A percentile compares a stretch with the other conserved stretches of the same genome.
Evolutionary conservation across 2,888 invertebrate species (phyloP).

Genomic region (Scaptodrosophila latifasciaeformis): DNA sequence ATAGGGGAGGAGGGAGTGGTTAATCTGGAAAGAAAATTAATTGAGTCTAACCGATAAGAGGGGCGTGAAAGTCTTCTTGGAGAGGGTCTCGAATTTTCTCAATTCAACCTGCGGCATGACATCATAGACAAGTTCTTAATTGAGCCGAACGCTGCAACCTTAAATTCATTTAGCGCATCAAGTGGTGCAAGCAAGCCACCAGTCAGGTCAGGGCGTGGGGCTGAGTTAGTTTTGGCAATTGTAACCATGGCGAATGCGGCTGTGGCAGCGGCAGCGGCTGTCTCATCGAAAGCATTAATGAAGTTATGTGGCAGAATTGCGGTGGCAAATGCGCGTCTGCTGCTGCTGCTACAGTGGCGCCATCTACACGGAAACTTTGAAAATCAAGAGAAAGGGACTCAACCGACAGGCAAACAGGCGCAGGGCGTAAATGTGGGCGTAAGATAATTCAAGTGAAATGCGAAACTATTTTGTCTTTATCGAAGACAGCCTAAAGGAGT

Average conservation of each 20-base stretch:
- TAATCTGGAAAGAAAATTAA: slow-evolving; percentile 35
- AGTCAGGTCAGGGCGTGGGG: not conserved
- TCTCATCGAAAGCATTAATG: slow-evolving; percentile 27
- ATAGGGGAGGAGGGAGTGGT: slow-evolving; percentile 9
- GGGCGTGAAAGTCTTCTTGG: not conserved
- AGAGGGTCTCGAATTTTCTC: not conserved
- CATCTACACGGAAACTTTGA: slow-evolving; percentile 2
- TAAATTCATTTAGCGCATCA: slow-evolving; percentile 33
- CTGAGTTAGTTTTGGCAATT: too few species aligned
- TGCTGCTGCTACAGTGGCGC: slow-evolving; percentile 2
- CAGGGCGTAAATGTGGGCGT: too few species aligned
- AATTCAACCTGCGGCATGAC: too few species aligned
- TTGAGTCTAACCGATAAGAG: slow-evolving; percentile 31
- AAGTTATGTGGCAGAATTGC: slow-evolving; percentile 29
- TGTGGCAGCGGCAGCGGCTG: not conserved
- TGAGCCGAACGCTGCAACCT: not conserved
- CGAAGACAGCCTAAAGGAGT: too few species aligned
- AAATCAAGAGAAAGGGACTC: too few species aligned
- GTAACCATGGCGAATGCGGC: too few species aligned
- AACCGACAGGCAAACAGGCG: slow-evolving; percentile 8
- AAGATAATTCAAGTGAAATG: slow-evolving; percentile 23
- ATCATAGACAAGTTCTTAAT: too few species aligned
- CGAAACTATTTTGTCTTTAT: slow-evolving; percentile 37
- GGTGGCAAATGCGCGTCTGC: slow-evolving; percentile 5
- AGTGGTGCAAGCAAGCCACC: slow-evolving; percentile 26